Evolutionary conservation across 2,888 invertebrate species (phyloP), one percentile per base, ranked within the genome.

Genomic region (Macrophya annulata): DNA sequence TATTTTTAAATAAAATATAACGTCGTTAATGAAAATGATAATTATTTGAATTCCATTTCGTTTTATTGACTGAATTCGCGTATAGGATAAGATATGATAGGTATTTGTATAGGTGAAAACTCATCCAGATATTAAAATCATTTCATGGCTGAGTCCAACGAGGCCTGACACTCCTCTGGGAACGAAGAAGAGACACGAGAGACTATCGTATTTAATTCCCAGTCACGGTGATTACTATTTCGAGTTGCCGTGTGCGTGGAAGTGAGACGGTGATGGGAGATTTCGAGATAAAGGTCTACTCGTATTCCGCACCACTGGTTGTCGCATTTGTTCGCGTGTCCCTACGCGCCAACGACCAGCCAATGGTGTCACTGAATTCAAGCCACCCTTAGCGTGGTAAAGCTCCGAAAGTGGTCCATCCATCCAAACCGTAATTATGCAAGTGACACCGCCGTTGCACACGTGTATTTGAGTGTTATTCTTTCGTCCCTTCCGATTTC

Each of bases 351-450:
- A 43, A 59, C 59, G 37, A 51, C 77, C 21, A 25, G 86, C 77
- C 77, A 74, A 87, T 79, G 87, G 87, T 88, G 87, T 86, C 87
- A 88, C 87, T 87, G 86, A 87, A 88, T 88, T 88, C 88, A 87
- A 86, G 85, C 86, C 89, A 89, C 89, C 88, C 89, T 76, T 84
- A 45, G 17, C 85, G 85, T 68, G 65, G 86, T 86, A 85, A 86
- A 71, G 86, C 77, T 86, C 86, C 85, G 86, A 86, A 88, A 89
- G 87, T 88, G 82, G 85, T 86, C 87, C 89, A 90, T 90, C 89
- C 90, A 89, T 89, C 91, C 89, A 89, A 91, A 90, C 91, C 90
- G 88, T 89, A 91, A 91, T 91, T 91, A 91, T 91, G 87, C 89
- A 87, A 87, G 88, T 87, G 90, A 90, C 89, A 88, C 59, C 86